These are phyloP conservation scores for Pristionchus fissidentatus DNA, from an alignment of 2,888 invertebrate genomes.

Conservation along the genomic window DNA sequence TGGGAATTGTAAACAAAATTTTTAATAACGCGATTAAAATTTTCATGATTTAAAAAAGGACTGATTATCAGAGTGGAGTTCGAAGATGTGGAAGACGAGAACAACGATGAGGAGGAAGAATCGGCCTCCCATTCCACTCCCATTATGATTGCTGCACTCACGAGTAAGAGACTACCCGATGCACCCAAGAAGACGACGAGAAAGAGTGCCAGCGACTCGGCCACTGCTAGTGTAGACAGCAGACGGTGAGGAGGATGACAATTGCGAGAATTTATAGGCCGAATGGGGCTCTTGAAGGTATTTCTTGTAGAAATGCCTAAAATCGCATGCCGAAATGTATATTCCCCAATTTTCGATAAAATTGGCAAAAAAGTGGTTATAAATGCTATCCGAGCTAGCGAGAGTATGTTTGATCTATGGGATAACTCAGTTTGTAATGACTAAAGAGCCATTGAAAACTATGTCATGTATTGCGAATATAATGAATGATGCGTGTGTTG, in stretches of 20 bases:
- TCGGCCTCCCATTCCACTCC: constrained; percentile 13
- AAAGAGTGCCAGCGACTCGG: background rate
- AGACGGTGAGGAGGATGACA: background rate
- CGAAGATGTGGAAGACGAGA: constrained; percentile 31
- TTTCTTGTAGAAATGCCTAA: too few species aligned
- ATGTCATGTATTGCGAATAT: too few species aligned
- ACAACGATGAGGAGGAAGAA: background rate
- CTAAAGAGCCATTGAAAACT: too few species aligned
- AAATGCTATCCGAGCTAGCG: too few species aligned
- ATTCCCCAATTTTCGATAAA: too few species aligned
- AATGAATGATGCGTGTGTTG: background rate
- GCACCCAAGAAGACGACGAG: constrained; percentile 20
- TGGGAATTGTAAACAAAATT: too few species aligned
- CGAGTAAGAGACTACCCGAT: background rate
- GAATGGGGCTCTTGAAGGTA: background rate
- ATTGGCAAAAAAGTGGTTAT: too few species aligned
- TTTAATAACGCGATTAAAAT: background rate
- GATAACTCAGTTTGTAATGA: too few species aligned
- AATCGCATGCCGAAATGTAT: too few species aligned
- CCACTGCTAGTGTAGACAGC: background rate
- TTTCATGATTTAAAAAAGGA: background rate
- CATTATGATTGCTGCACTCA: background rate
- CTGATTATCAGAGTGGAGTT: background rate
- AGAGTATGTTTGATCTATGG: too few species aligned
- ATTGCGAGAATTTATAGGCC: background rate